Evolutionary conservation across 1,140 invertebrate genomes (phyloP).

Genomic region (Zaprionus vittiger): DNA sequence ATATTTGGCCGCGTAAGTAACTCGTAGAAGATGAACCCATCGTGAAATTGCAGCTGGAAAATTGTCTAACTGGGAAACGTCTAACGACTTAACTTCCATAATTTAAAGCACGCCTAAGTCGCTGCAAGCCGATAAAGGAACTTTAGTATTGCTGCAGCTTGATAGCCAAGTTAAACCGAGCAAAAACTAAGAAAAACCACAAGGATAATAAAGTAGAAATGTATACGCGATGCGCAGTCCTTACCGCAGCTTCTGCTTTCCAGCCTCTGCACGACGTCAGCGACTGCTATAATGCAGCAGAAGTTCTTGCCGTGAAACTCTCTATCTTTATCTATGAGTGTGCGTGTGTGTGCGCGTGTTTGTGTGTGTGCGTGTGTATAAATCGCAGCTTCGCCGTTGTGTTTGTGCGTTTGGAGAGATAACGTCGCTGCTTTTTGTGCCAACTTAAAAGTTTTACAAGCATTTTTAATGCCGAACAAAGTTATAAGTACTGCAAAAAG

Average conservation of each 20-base stretch:
- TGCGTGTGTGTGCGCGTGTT: not conserved
- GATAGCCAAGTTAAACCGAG: constrained; percentile 54
- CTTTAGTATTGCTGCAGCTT: constrained; percentile 51
- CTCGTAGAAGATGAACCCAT: constrained; percentile 13
- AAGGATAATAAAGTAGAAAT: constrained; percentile 75
- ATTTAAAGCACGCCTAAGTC: constrained; percentile 70
- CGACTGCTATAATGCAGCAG: constrained; percentile 54
- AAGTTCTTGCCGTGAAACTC: constrained; percentile 35
- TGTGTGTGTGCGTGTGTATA: constrained; percentile 13
- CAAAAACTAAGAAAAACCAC: constrained; percentile 68
- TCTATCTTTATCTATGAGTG: not conserved
- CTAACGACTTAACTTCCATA: constrained; percentile 71
- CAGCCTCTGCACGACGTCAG: constrained; percentile 8
- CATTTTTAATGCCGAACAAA: constrained; percentile 79
- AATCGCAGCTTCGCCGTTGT: constrained; percentile 25
- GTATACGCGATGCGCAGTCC: constrained; percentile 25
- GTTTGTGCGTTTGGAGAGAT: constrained; percentile 44
- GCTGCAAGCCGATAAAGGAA: constrained; percentile 50
- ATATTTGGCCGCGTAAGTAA: not conserved
- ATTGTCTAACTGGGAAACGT: constrained; percentile 15
- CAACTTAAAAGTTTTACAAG: constrained; percentile 78
- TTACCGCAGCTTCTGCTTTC: not conserved
- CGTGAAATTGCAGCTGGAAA: constrained; percentile 13
- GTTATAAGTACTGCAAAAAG: constrained; percentile 77
- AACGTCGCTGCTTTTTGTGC: constrained; percentile 55